phyloP scores from a whole-genome alignment of 2,113 vertebrate genomes.

The Chelonoidis abingdonii region DNA sequence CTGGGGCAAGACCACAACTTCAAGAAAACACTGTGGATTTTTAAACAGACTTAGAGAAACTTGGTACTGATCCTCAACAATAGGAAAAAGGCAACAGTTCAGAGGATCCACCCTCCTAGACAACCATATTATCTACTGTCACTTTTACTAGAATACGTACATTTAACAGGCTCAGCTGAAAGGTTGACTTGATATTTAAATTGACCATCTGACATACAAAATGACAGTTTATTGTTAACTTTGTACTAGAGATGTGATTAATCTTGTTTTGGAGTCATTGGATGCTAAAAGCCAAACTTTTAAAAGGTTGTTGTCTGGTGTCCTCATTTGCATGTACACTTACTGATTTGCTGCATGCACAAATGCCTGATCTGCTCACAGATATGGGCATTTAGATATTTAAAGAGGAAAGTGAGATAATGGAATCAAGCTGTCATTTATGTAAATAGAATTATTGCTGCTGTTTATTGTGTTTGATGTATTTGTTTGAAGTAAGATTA shows the following conservation, averaged over 20 bases:
- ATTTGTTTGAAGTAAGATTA: not conserved
- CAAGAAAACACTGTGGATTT: conserved; percentile 26
- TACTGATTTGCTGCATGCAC: fast-evolving
- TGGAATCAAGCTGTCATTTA: not conserved
- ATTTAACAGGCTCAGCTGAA: not conserved
- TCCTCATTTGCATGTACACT: not conserved
- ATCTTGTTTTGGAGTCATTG: not conserved
- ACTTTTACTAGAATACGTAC: conserved; percentile 8
- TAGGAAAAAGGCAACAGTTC: not conserved
- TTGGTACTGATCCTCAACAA: conserved; percentile 35
- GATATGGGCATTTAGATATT: not conserved
- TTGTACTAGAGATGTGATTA: not conserved
- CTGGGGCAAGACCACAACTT: conserved; percentile 26
- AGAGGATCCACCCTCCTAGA: not conserved
- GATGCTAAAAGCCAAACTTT: not conserved
- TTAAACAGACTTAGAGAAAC: conserved; percentile 32
- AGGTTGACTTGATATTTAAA: conserved; percentile 23
- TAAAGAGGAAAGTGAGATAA: not conserved
- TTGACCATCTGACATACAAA: conserved; percentile 10
- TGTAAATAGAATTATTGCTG: fast-evolving
- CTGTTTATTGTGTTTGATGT: not conserved
- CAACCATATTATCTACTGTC: conserved; percentile 21
- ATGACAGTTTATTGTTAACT: not conserved
- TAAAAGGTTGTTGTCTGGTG: fast-evolving
- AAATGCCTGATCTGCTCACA: not conserved